phyloP scores from a whole-genome alignment of 2,797 vertebrate species.

The Gorsachius magnificus region DNA sequence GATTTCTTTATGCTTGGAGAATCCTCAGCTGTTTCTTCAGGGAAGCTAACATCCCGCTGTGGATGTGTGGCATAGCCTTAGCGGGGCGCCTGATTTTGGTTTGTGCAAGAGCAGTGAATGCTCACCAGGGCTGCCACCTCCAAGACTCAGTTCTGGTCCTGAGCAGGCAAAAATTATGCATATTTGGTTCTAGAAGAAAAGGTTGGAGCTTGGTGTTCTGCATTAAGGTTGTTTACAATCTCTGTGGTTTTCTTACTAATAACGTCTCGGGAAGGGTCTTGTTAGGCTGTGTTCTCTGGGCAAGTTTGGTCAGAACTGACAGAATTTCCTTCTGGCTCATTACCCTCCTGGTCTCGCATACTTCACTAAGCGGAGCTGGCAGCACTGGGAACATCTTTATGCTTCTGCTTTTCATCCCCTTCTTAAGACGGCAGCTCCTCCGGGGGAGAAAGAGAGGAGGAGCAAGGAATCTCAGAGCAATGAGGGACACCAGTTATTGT shows the following conservation, averaged over 20 bases:
- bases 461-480: background rate
- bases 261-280: background rate
- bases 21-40: background rate
- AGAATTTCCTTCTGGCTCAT: background rate
- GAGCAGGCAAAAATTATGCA: background rate
- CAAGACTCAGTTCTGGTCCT: background rate
- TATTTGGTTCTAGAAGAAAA: background rate
- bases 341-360: background rate
- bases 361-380: background rate
- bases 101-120: background rate
- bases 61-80: background rate
- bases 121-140: background rate
- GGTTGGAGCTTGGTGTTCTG: background rate
- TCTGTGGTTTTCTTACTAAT: background rate
- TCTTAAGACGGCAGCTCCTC: background rate
- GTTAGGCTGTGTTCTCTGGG: background rate
- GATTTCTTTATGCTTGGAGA: background rate
- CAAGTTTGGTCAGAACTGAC: background rate
- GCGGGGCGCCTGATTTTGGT: fast-evolving
- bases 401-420: background rate
- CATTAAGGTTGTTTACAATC: background rate
- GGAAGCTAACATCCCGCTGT: background rate
- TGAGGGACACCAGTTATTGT: background rate
- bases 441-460: background rate
- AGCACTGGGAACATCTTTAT: background rate